Conservation (phyloP, 2,888 invertebrate genomes). For the Seira ritae region DNA sequence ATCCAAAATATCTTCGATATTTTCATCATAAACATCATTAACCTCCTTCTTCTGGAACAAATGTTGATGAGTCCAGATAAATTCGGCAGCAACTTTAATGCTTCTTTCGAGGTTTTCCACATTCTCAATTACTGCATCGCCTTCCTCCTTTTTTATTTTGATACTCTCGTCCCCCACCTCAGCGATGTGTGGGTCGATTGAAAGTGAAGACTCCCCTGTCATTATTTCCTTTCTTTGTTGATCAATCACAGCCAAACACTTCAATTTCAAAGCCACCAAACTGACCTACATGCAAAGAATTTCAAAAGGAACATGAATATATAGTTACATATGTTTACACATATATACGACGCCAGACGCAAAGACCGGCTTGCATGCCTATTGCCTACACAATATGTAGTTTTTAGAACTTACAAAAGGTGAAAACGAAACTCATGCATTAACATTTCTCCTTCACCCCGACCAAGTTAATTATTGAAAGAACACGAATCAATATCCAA, state of each 20-base stretch:
- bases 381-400: too few relatives aligned
- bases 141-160: constrained; percentile 25
- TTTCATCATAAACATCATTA: neutral
- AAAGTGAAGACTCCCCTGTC: constrained; percentile 2
- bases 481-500: too few relatives aligned
- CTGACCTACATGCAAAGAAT: constrained; percentile 51
- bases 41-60: neutral
- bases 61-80: constrained; percentile 57
- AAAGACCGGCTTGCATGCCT: too few relatives aligned
- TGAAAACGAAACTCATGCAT: too few relatives aligned
- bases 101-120: constrained; percentile 1
- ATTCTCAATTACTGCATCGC: neutral
- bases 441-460: too few relatives aligned
- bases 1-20: constrained; percentile 33
- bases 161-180: neutral
- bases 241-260: constrained; percentile 48
- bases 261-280: constrained; percentile 68
- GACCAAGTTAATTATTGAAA: too few relatives aligned
- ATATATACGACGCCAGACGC: too few relatives aligned
- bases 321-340: too few relatives aligned
- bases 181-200: neutral
- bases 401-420: constrained; percentile 1
- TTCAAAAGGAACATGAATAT: neutral
- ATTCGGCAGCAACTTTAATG: constrained; percentile 47
- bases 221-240: constrained; percentile 32